Conservation (phyloP, 2,888 invertebrate genomes). For the Hesperia comma region DNA sequence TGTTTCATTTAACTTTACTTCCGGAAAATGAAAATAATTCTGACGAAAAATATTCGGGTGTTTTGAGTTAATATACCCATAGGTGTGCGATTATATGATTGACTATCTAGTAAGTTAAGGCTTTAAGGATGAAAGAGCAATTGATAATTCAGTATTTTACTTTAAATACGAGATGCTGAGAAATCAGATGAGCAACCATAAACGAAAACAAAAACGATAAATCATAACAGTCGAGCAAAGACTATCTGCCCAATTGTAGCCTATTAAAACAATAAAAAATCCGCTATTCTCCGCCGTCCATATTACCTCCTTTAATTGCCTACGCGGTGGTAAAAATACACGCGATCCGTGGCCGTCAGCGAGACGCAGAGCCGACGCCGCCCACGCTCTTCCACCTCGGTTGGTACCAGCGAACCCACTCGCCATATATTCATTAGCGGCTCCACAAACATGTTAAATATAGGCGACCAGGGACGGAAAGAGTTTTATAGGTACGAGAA, state of each 20-base stretch:
- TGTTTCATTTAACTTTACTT: no score
- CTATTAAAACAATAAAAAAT: not conserved
- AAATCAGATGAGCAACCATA: no score
- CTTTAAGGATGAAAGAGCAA: no score
- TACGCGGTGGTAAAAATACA: conserved; percentile 57
- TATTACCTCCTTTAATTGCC: conserved; percentile 43
- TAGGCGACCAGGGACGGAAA: conserved; percentile 43
- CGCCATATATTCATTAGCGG: conserved; percentile 48
- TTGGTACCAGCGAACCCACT: conserved; percentile 13
- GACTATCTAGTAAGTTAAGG: no score
- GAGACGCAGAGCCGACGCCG: conserved; percentile 49
- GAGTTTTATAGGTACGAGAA: conserved; percentile 41
- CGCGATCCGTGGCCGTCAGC: conserved; percentile 57
- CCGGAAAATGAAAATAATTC: no score
- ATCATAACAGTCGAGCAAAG: no score
- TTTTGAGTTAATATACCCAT: no score
- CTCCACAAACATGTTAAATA: conserved; percentile 45
- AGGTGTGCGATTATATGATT: no score
- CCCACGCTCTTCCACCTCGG: conserved; percentile 45
- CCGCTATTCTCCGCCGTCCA: conserved; percentile 25
- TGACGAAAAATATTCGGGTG: no score
- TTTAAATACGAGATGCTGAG: no score
- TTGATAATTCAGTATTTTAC: no score
- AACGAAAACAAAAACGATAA: no score
- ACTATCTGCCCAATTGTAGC: not conserved